These are phyloP conservation scores for Pipistrellus pipistrellus DNA, from an alignment of 2,797 vertebrate genomes.

Conservation along the genomic window DNA sequence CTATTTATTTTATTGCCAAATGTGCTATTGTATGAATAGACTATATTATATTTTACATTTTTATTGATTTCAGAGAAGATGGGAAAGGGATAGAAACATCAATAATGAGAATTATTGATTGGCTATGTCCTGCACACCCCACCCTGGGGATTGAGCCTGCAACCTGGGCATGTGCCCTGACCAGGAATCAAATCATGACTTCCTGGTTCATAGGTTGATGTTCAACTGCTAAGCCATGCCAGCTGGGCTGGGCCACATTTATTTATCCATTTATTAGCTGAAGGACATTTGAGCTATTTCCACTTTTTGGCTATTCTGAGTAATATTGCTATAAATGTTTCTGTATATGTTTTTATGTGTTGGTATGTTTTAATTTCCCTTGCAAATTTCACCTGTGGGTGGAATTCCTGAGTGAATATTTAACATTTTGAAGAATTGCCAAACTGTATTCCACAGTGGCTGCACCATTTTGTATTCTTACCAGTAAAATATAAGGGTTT, in stretches of 20 bases:
- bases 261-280: background rate
- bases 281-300: constrained; percentile 8
- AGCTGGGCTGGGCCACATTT: too few species aligned
- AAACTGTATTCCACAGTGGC: background rate
- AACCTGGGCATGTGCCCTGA: too few species aligned
- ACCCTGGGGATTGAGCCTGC: too few species aligned
- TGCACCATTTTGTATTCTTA: background rate
- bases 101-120: too few species aligned
- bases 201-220: too few species aligned
- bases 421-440: constrained; percentile 20
- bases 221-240: too few species aligned
- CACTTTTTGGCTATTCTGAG: background rate
- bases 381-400: constrained; percentile 16
- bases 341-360: constrained; percentile 12
- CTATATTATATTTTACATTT: background rate
- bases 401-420: background rate
- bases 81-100: too few species aligned
- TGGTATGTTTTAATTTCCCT: background rate
- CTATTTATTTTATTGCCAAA: background rate
- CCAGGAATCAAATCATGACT: too few species aligned
- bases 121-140: too few species aligned
- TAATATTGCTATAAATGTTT: background rate
- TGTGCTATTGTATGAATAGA: background rate
- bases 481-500: background rate
- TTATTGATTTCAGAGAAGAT: too few species aligned